Evolutionary conservation across 2,888 invertebrate genomes (phyloP), one percentile per base, ranked within the genome.

Genomic region (Stenchaetothrips biformis): DNA sequence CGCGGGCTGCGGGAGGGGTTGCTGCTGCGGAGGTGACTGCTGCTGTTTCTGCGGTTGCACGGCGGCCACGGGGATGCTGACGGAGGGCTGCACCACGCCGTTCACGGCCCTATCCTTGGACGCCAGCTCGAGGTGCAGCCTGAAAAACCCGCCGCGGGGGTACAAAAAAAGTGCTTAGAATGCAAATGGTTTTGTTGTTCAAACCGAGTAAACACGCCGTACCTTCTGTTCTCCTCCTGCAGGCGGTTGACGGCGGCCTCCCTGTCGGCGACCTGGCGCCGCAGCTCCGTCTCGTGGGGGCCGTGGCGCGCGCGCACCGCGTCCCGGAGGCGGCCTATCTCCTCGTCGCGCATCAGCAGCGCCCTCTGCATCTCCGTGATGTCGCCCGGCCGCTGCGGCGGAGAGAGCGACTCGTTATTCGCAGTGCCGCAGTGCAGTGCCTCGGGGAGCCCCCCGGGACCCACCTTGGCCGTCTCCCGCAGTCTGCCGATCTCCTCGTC

Each of bases 301-400:
- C 67, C 67, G 67, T 74, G 67, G 25, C 67, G 67, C 21, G 67
- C 67, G 21, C 67, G n/a, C 67, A 74, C 67, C 21, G 67, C 67
- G 25, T 74, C 67, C 25, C 25, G 21, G 67, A 74, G 67, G 21
- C 67, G 67, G 1, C 9, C 21, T 25, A 74, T 74, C 67, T 74
- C 67, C 21, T 74, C 67, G 67, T 74, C 67, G 9, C 67, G n/a
- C 67, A 25, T 21, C 21, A 74, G 67, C 25, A 74, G 67, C 25
- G 67, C 67, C 21, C 67, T 21, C 67, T 74, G 67, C 67, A 74
- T 74, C 67, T 74, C 67, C 67, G 67, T 74, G 67, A 74, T 74
- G 67, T 74, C 67, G 8, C 67, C 67, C 0, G 67, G 67, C 67
- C 67, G n/a, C 67, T 74, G 67, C 25, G 11, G 25, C 21, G 25